Conservation (phyloP, 2,888 invertebrate genomes). For the Stictocephala bisonia region DNA sequence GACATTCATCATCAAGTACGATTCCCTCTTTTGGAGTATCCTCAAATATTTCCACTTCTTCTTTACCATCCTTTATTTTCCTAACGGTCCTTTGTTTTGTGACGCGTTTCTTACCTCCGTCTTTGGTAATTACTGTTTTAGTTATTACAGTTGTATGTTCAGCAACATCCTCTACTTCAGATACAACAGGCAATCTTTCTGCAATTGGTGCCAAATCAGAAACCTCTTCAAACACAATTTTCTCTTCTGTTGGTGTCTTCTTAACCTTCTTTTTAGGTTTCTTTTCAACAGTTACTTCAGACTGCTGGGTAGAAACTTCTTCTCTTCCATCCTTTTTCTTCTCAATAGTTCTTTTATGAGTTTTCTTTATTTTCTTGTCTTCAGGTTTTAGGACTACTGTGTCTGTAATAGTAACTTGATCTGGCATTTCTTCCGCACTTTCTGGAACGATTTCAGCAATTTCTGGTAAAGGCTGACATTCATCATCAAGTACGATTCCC, state of each 20-base stretch:
- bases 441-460: slow-evolving; percentile 23
- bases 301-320: slow-evolving; percentile 48
- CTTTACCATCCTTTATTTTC: slow-evolving; percentile 50
- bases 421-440: slow-evolving; percentile 42
- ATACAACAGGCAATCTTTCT: slow-evolving; percentile 13
- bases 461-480: slow-evolving; percentile 11
- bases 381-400: slow-evolving; percentile 57
- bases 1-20: slow-evolving; percentile 17
- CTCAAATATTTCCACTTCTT: slow-evolving; percentile 48
- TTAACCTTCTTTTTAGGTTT: slow-evolving; percentile 56
- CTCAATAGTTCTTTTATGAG: slow-evolving; percentile 45
- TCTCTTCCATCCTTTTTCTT: slow-evolving; percentile 51
- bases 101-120: slow-evolving; percentile 25
- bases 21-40: slow-evolving; percentile 39
- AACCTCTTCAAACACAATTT: slow-evolving; percentile 42
- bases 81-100: slow-evolving; percentile 45
- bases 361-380: slow-evolving; percentile 47
- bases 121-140: slow-evolving; percentile 56
- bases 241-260: slow-evolving; percentile 16
- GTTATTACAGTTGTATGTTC: neutral
- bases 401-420: slow-evolving; percentile 48
- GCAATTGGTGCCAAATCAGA: slow-evolving; percentile 21
- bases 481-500: slow-evolving; percentile 27
- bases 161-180: slow-evolving; percentile 31
- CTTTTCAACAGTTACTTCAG: slow-evolving; percentile 19